A percentile compares a stretch with the other conserved stretches of the same genome.
Conservation (phyloP, 2,888 invertebrate species). For the Sicus ferrugineus region DNA sequence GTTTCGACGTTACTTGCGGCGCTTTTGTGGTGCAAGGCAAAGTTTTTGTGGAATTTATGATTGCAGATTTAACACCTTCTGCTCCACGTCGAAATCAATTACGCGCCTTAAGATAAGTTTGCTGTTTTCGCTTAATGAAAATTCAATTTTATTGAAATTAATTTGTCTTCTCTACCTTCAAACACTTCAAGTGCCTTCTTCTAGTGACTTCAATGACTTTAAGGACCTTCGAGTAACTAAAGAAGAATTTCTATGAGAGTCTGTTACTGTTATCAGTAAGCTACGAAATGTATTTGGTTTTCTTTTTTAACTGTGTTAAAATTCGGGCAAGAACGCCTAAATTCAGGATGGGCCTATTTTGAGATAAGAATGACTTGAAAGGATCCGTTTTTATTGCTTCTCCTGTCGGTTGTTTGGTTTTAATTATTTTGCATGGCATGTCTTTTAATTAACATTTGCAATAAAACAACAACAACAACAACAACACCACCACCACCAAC, state of each 20-base stretch:
- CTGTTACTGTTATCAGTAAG: too few species aligned
- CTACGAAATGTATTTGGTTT: too few species aligned
- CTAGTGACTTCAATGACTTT: too few species aligned
- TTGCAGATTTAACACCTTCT: conserved; percentile 23
- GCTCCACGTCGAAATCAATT: conserved; percentile 15
- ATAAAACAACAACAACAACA: conserved; percentile 11
- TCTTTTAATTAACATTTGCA: conserved; percentile 28
- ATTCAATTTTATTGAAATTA: too few species aligned
- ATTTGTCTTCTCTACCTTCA: too few species aligned
- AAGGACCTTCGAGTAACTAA: too few species aligned
- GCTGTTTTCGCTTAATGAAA: conserved; percentile 8
- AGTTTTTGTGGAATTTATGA: conserved; percentile 23
- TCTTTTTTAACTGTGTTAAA: too few species aligned
- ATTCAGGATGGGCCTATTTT: too few species aligned
- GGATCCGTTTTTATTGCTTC: conserved; percentile 20
- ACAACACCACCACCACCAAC: neutral
- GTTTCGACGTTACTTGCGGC: conserved; percentile 23
- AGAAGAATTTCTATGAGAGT: too few species aligned
- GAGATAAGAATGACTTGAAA: too few species aligned
- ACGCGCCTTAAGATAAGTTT: conserved; percentile 10
- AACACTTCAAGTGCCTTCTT: too few species aligned
- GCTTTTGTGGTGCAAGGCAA: neutral
- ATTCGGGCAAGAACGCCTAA: too few species aligned
- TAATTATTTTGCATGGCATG: conserved; percentile 40
- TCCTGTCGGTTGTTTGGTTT: conserved; percentile 39